These are phyloP conservation scores for Dermochelys coriacea DNA, from an alignment of 2,797 vertebrate species.

Conservation along the genomic window DNA sequence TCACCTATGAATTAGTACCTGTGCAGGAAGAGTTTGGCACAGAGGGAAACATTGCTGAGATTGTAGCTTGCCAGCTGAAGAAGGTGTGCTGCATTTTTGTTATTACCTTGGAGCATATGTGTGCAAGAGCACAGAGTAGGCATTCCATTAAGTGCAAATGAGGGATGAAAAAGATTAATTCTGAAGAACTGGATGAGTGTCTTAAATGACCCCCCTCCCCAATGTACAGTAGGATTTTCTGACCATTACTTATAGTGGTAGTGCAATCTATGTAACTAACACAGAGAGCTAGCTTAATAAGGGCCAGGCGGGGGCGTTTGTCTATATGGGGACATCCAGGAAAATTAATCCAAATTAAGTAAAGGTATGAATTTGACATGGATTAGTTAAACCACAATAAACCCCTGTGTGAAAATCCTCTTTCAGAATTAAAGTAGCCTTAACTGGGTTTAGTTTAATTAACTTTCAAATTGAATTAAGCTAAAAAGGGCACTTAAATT, in stretches of 20 bases:
- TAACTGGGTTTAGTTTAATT: neutral
- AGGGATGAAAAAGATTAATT: neutral
- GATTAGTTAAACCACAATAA: neutral
- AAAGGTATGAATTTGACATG: neutral
- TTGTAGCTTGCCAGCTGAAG: neutral
- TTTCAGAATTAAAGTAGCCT: neutral
- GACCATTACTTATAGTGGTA: neutral
- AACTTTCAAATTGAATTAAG: neutral
- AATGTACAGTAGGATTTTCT: neutral
- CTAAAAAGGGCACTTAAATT: neutral
- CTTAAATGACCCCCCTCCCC: neutral
- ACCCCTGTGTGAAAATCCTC: neutral
- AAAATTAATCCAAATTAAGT: neutral
- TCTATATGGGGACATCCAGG: neutral
- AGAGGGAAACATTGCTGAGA: neutral
- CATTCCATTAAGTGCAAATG: neutral
- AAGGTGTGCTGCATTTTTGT: neutral
- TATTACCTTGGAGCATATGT: neutral
- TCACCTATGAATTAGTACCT: neutral
- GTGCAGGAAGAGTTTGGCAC: neutral
- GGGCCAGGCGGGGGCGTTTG: neutral
- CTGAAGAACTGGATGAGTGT: neutral
- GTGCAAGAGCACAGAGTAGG: neutral
- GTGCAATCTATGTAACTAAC: neutral
- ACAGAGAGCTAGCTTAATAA: neutral